Evolutionary conservation across 2,113 vertebrate genomes (phyloP).

Genomic region (Menura novaehollandiae): DNA sequence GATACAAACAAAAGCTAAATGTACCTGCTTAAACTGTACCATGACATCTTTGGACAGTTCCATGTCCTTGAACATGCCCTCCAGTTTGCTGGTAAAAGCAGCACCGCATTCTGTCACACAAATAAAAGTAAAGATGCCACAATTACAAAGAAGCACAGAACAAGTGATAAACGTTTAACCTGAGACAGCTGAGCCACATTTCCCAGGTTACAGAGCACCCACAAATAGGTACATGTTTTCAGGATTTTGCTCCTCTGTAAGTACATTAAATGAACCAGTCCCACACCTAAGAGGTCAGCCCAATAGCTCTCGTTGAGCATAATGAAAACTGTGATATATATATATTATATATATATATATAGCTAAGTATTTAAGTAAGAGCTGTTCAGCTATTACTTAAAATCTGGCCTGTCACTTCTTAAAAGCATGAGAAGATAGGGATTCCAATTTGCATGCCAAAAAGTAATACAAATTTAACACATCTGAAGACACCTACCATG

Average conservation of each 20-base stretch:
- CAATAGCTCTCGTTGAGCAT: background rate
- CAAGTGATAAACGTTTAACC: background rate
- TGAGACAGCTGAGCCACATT: background rate
- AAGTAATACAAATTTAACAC: background rate
- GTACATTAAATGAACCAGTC: background rate
- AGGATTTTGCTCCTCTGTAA: background rate
- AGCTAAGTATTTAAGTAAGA: background rate
- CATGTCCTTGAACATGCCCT: conserved; percentile 87
- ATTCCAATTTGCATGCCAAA: background rate
- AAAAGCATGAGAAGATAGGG: background rate
- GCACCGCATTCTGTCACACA: conserved; percentile 76
- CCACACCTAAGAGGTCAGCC: background rate
- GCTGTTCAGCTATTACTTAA: background rate
- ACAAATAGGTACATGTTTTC: background rate
- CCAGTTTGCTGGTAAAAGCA: conserved; percentile 84
- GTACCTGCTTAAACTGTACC: conserved; percentile 84
- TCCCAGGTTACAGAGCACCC: background rate
- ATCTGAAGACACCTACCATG: conserved; percentile 66
- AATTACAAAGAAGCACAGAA: background rate
- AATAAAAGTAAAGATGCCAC: background rate
- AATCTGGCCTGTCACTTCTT: background rate
- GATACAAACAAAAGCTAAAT: background rate
- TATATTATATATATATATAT: too few relatives aligned
- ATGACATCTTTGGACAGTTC: conserved; percentile 84
- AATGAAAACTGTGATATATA: background rate